Percentiles rank a stretch among this genome's conserved stretches.
Conservation (phyloP, 2,888 invertebrate genomes). For the Synanthedon tipuliformis region DNA sequence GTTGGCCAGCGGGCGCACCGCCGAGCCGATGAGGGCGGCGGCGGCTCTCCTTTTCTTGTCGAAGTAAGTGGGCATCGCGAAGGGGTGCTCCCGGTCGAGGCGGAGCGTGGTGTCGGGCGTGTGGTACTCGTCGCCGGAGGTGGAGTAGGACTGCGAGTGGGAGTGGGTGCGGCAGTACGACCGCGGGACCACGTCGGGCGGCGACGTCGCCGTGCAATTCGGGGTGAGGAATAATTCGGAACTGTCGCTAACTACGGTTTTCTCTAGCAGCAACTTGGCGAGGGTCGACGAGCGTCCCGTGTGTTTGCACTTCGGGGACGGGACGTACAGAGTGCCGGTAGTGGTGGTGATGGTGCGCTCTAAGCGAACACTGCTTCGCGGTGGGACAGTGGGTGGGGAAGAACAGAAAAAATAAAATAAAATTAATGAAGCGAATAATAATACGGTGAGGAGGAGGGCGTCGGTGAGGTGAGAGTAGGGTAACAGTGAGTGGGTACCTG, state of each 20-base stretch:
- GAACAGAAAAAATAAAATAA: constrained; percentile 28
- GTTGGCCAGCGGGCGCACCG: constrained; percentile 50
- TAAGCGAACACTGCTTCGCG: constrained; percentile 32
- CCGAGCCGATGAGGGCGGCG: constrained; percentile 33
- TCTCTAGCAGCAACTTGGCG: constrained; percentile 30
- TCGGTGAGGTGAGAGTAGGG: constrained; percentile 1
- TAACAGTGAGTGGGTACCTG: constrained; percentile 28
- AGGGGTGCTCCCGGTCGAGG: constrained; percentile 29
- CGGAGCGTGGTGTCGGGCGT: constrained; percentile 39
- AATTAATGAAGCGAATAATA: constrained; percentile 36
- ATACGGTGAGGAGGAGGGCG: constrained; percentile 5
- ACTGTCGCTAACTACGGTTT: constrained; percentile 26
- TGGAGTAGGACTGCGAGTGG: constrained; percentile 34
- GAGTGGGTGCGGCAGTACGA: constrained; percentile 30
- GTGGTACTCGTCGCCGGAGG: constrained; percentile 36
- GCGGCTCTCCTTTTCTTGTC: constrained; percentile 46
- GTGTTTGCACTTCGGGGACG: constrained; percentile 26
- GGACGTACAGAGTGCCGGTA: constrained; percentile 22
- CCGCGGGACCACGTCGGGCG: constrained; percentile 49
- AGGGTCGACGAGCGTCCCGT: constrained; percentile 24
- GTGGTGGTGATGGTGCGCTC: constrained; percentile 26
- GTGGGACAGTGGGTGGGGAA: constrained; percentile 10
- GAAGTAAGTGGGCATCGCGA: constrained; percentile 62
- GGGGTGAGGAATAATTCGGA: constrained; percentile 49
- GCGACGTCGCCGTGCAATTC: constrained; percentile 33